Conservation (phyloP, 1,140 invertebrate species). For the Drosophila kanapiae region DNA sequence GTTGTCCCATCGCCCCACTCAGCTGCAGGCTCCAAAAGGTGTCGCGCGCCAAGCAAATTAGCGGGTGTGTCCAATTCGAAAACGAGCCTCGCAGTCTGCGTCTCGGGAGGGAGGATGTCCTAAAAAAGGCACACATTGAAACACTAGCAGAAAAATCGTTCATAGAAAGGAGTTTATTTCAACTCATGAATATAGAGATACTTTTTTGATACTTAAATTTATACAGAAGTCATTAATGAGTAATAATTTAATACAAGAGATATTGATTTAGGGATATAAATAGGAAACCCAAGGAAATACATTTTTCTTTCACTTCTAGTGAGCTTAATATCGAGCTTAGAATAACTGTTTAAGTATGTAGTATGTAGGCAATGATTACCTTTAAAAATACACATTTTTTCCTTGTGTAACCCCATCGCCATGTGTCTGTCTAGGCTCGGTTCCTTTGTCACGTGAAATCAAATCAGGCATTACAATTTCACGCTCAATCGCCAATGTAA, state of each 20-base stretch:
- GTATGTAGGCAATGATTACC: neutral
- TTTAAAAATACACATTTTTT: constrained; percentile 8
- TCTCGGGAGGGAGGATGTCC: constrained; percentile 32
- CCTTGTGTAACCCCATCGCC: constrained; percentile 10
- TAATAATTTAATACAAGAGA: neutral
- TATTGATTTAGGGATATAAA: neutral
- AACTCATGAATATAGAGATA: no score
- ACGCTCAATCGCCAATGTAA: constrained; percentile 77
- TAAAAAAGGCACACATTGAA: constrained; percentile 3
- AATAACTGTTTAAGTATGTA: no score
- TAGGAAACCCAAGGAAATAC: neutral
- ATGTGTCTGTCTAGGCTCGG: constrained; percentile 29
- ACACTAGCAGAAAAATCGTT: constrained; percentile 15
- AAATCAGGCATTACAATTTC: constrained; percentile 83
- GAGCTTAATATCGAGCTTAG: neutral
- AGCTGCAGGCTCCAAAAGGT: constrained; percentile 45
- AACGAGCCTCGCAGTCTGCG: constrained; percentile 58
- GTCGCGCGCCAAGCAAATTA: constrained; percentile 82
- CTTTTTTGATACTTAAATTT: no score
- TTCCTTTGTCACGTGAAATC: constrained; percentile 77
- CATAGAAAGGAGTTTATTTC: neutral
- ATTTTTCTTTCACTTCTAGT: neutral
- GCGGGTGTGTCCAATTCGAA: constrained; percentile 77
- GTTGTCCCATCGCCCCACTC: neutral
- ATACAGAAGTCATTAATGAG: no score